A percentile compares a stretch with the other conserved stretches of the same genome.
These are phyloP conservation scores for Sarcophaga carnaria DNA, from an alignment of 2,888 invertebrate genomes.

Conservation along the genomic window DNA sequence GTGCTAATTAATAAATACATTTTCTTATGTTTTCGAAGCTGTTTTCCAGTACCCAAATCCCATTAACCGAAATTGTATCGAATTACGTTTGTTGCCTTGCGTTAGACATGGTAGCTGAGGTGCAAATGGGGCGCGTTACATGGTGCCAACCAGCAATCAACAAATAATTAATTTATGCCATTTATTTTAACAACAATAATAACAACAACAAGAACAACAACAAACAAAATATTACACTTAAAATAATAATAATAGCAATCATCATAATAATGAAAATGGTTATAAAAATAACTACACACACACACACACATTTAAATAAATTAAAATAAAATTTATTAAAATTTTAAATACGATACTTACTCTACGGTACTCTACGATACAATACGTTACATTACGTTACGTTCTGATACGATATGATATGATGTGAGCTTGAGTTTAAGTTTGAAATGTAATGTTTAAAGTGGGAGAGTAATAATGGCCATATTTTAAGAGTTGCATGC, in stretches of 20 bases:
- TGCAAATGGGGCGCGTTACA: slow-evolving; percentile 31
- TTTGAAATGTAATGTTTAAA: no score
- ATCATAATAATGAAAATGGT: background rate
- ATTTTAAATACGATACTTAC: slow-evolving; percentile 33
- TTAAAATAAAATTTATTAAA: slow-evolving; percentile 53
- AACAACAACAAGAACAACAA: slow-evolving; percentile 25
- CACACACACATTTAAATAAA: slow-evolving; percentile 38
- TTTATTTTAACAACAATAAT: slow-evolving; percentile 35
- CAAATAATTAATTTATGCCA: slow-evolving; percentile 63
- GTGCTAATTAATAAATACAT: slow-evolving; percentile 41
- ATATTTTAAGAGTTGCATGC: slow-evolving; percentile 44
- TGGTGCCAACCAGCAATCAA: slow-evolving; percentile 33
- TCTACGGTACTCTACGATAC: no score
- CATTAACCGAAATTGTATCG: no score
- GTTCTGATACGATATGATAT: no score
- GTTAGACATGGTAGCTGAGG: slow-evolving; percentile 8
- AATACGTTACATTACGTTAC: no score
- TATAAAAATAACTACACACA: no score
- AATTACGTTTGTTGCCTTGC: no score
- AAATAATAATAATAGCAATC: slow-evolving; percentile 51
- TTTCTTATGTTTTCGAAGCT: no score
- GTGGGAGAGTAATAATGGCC: background rate
- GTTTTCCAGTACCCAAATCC: no score
- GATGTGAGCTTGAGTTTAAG: no score
- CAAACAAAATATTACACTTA: slow-evolving; percentile 35